Evolutionary conservation across 2,888 invertebrate species (phyloP).

Genomic region (Cylloceria caligata): DNA sequence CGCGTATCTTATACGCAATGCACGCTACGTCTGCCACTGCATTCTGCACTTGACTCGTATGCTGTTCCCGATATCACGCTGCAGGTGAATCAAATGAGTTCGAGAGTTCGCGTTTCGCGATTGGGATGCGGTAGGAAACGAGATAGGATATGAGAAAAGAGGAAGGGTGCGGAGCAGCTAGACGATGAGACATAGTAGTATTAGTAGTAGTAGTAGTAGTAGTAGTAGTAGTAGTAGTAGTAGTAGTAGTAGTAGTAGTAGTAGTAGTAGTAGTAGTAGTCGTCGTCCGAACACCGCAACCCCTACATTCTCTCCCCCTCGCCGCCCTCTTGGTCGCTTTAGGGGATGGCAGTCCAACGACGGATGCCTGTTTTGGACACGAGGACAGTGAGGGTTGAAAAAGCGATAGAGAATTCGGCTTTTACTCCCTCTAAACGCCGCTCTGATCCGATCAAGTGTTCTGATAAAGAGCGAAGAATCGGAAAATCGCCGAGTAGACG

Average conservation of each 20-base stretch:
- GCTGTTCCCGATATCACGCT: constrained; percentile 57
- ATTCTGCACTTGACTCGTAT: constrained; percentile 58
- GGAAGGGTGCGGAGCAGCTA: constrained; percentile 48
- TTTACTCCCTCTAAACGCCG: constrained; percentile 45
- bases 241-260: background rate
- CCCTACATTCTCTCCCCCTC: constrained; percentile 53
- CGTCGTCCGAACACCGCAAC: constrained; percentile 57
- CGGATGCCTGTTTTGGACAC: constrained; percentile 73
- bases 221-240: no score
- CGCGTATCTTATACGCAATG: background rate
- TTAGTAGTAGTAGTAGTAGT: background rate
- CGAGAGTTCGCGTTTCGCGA: constrained; percentile 60
- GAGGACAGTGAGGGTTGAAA: constrained; percentile 66
- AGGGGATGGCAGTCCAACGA: constrained; percentile 60
- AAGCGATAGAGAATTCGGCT: constrained; percentile 58
- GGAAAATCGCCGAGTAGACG: constrained; percentile 70
- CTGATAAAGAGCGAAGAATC: constrained; percentile 74
- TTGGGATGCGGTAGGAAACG: constrained; percentile 17
- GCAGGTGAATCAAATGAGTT: constrained; percentile 78
- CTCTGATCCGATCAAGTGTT: constrained; percentile 73
- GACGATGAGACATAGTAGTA: constrained; percentile 56
- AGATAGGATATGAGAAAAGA: constrained; percentile 2
- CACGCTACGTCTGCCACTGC: background rate
- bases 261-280: constrained; percentile 39
- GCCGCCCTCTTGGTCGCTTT: constrained; percentile 38